phyloP scores from a whole-genome alignment of 2,113 vertebrate species.

The Cyrtonyx montezumae region DNA sequence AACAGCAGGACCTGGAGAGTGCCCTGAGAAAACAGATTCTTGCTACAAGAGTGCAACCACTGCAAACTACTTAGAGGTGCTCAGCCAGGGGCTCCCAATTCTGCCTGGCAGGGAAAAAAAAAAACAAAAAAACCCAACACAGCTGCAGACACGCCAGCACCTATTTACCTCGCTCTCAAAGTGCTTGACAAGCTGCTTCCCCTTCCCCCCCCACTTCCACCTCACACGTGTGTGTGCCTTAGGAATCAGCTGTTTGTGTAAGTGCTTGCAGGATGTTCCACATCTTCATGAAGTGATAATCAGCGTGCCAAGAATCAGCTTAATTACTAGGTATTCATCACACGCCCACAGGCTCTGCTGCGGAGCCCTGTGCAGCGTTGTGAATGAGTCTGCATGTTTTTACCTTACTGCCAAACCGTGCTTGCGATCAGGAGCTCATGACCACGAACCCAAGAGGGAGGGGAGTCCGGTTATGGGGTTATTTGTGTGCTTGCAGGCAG shows the following conservation, averaged over 20 bases:
- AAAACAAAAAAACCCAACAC: neutral
- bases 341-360: slow-evolving; percentile 13
- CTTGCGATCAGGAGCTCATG: neutral
- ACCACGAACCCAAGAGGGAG: neutral
- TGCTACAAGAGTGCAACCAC: neutral
- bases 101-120: neutral
- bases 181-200: neutral
- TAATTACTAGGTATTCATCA: slow-evolving; percentile 56
- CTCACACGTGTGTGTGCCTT: fast-evolving
- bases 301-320: slow-evolving; percentile 29
- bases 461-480: neutral
- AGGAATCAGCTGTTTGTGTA: slow-evolving; percentile 51
- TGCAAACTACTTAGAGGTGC: neutral
- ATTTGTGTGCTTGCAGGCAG: neutral
- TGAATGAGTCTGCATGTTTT: slow-evolving; percentile 40
- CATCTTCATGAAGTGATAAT: slow-evolving; percentile 43
- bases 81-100: neutral
- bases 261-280: slow-evolving; percentile 47
- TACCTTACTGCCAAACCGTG: neutral
- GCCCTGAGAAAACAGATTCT: neutral
- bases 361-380: neutral
- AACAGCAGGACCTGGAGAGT: neutral
- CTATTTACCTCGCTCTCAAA: slow-evolving; percentile 28
- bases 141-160: neutral
- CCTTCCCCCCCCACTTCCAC: neutral